Base-by-base conservation (phyloP, 2,888 invertebrate species). In the Meganola albula region DNA sequence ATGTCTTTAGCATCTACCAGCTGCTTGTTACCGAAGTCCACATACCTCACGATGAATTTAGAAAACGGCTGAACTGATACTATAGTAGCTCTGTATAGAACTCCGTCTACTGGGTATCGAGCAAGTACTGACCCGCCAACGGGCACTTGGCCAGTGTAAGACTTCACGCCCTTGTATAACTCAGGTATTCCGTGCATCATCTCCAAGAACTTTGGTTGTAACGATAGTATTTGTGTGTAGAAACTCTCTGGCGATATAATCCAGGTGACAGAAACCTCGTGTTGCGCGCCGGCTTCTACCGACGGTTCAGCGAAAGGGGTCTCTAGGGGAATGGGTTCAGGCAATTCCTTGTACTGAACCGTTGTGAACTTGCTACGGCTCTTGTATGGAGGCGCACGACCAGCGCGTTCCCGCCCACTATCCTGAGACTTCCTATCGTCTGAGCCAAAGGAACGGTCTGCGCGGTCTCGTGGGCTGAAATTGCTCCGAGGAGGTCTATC, bases 1-100 rank as follows among this genome's bases (percentile, higher is more conserved):
- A 93, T 88, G 50, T 92, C 90, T 38, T 77, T 85, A 0, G 83
- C 78, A 25, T 88, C 87, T 0, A 93, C 90, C 0, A 88, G 75
- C 22, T 90, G 89, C 34, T 88, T 88, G 56, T 93, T 93, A 2
- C 94, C 94, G 52, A 92, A 93, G 69, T 94, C 94, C 1, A 94
- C 87, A 58, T 92, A 94, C 12, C 89, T 87, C 0, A 94, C 91
- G 34, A 90, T 87, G 63, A 89, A 90, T 49, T 89, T 88, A 1
- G 87, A 85, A 23, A 84, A 71, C 42, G 88, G 86, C 37, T 89
- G 88, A 24, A 87, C 82, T 2, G 89, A 85, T 1, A 90, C 62
- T 0, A 94, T 78, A 18, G 88, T 88, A 1, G 92, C 94, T 28
- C 94, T 82, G 63, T 94, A 92, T 10, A 93, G 66, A 2, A 90